Evolutionary conservation across 2,113 vertebrate species (phyloP), one percentile per base, ranked within the genome.

Genomic region (Notiomystis cincta): DNA sequence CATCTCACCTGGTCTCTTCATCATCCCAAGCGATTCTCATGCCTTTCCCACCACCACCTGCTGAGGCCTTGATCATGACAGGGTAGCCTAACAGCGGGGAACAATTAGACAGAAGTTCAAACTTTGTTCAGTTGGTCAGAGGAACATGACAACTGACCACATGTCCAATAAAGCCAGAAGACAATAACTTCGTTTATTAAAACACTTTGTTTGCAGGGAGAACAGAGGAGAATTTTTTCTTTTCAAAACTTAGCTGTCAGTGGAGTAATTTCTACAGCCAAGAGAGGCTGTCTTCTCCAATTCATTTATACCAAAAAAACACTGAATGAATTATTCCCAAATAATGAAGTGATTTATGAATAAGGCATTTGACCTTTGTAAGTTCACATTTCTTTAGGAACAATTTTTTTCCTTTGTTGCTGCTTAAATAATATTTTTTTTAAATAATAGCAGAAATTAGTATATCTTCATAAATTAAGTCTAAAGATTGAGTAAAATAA

Each of bases 51-150:
- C 99, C 99, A 93, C 99, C 99, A 93, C 99, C 99, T 85, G 99
- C 99, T 92, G 99, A 99, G 47, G 99, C 99, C 98, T 99, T 99
- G 98, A 99, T 99, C 99, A 99, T 99, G 96, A 99, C 99, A 73
- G 99, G 99, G 97, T 99, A 99, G 96, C 99, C 99, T 99, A 98
- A 97, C 98, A 99, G 98, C 98, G 94, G 98, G 99, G 98, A 98
- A 98, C 98, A 99, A 98, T 98, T 98, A 99, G 98, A 99, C 98
- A 98, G 97, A 98, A 98, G 98, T 98, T 98, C 98, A 99, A 98
- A 98, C 98, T 99, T 99, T 99, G 98, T 99, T 99, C 98, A 98
- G 98, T 97, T 98, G 98, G 98, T 98, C 98, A 98, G 98, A 98
- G 97, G 97, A 98, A 98, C 98, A 98, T 98, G 98, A 99, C 98